phyloP scores from a whole-genome alignment of 1,140 invertebrate genomes.

The Propsilocerus akamusi region DNA sequence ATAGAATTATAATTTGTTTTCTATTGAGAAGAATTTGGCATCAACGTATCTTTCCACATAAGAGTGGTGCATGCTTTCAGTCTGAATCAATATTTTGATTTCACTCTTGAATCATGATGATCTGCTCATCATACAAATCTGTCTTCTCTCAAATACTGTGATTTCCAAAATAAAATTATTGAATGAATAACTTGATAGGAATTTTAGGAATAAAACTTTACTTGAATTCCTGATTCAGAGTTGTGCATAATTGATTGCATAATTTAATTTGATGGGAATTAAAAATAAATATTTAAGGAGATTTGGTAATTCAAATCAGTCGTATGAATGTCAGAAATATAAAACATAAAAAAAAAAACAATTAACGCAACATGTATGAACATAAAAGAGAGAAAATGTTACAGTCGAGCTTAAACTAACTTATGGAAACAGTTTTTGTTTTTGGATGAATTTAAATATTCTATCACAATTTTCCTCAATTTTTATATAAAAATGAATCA shows the following conservation, averaged over 20 bases:
- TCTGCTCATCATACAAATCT: background rate
- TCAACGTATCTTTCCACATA: no score
- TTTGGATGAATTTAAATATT: no score
- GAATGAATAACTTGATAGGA: background rate
- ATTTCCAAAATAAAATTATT: background rate
- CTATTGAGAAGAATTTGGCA: background rate
- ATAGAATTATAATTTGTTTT: background rate
- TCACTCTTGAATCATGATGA: background rate
- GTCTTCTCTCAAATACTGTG: slow-evolving; percentile 3
- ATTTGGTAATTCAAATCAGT: no score
- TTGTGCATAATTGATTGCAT: background rate
- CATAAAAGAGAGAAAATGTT: no score
- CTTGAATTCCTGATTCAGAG: background rate
- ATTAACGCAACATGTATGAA: no score
- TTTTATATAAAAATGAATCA: no score
- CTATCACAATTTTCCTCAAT: no score
- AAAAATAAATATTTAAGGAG: background rate
- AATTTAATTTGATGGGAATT: background rate
- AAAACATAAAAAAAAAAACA: no score
- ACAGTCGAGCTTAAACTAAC: no score
- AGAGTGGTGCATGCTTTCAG: no score
- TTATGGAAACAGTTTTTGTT: no score
- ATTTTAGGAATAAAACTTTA: background rate
- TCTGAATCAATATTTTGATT: background rate
- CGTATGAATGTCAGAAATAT: no score